Evolutionary conservation across 2,797 vertebrate genomes (phyloP).

Genomic region (Lates japonicus): DNA sequence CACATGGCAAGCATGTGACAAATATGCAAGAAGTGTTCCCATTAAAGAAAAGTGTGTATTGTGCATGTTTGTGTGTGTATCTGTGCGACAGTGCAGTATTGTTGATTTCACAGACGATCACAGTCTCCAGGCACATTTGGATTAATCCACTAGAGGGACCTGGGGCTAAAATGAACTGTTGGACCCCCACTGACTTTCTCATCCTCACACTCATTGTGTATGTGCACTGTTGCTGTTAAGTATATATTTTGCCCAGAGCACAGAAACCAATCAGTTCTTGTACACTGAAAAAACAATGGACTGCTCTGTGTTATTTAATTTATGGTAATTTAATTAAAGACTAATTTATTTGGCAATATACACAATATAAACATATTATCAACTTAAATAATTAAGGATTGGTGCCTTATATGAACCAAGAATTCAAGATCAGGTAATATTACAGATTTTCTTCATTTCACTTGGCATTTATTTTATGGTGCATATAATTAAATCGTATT

Average conservation of each 20-base stretch:
- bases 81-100: constrained; percentile 5
- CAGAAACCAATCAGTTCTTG: not conserved
- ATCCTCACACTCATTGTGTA: not conserved
- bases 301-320: not conserved
- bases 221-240: not conserved
- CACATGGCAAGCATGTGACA: not conserved
- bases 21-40: not conserved
- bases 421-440: not conserved
- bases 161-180: not conserved
- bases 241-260: constrained; percentile 5
- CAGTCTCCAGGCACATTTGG: constrained; percentile 10
- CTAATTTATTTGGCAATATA: not conserved
- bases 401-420: not conserved
- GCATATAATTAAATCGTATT: not conserved
- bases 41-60: not conserved
- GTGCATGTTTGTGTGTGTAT: not conserved
- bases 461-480: not conserved
- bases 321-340: not conserved
- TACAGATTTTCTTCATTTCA: not conserved
- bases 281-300: not conserved
- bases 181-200: not conserved
- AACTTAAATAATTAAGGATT: not conserved
- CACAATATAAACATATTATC: not conserved
- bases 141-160: constrained; percentile 12
- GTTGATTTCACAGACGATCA: not conserved